A percentile compares a stretch with the other conserved stretches of the same genome.
Evolutionary conservation across 1,140 invertebrate genomes (phyloP).

Genomic region (Calycopis cecrops): DNA sequence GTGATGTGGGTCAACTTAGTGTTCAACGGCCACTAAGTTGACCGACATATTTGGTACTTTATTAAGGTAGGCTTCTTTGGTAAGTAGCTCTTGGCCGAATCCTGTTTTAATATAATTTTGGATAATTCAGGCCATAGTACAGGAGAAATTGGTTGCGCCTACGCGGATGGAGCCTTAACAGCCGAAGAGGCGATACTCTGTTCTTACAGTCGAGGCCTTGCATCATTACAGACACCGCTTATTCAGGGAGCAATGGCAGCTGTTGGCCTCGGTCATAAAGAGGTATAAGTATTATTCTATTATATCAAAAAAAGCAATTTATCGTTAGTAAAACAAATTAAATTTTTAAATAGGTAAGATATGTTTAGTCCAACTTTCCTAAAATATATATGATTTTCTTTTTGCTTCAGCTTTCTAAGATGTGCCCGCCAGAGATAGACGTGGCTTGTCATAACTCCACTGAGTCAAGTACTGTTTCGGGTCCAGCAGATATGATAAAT

Average conservation of each 20-base stretch:
- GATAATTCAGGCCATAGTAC: slow-evolving; percentile 79
- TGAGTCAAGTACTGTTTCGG: slow-evolving; percentile 90
- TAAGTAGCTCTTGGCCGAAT: too few relatives aligned
- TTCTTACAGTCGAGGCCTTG: slow-evolving; percentile 86
- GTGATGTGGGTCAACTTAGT: too few relatives aligned
- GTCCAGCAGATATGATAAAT: slow-evolving; percentile 81
- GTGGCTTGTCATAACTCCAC: slow-evolving; percentile 90
- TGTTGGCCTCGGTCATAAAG: slow-evolving; percentile 75
- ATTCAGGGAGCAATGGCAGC: slow-evolving; percentile 85
- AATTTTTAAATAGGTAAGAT: too few relatives aligned
- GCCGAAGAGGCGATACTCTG: slow-evolving; percentile 86
- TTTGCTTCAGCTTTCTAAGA: slow-evolving; percentile 12
- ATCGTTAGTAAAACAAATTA: neutral
- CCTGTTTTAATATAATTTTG: neutral
- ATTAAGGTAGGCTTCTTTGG: too few relatives aligned
- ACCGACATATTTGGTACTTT: too few relatives aligned
- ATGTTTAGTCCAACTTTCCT: too few relatives aligned
- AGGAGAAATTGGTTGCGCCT: slow-evolving; percentile 87
- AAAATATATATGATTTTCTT: too few relatives aligned
- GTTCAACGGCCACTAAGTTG: too few relatives aligned
- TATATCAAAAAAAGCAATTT: too few relatives aligned
- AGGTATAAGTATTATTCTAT: too few relatives aligned
- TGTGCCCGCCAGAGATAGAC: slow-evolving; percentile 80
- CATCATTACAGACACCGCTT: slow-evolving; percentile 83
- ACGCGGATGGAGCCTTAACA: slow-evolving; percentile 88